Evolutionary conservation across 2,888 invertebrate genomes (phyloP).

Genomic region (Phyllotreta striolata): DNA sequence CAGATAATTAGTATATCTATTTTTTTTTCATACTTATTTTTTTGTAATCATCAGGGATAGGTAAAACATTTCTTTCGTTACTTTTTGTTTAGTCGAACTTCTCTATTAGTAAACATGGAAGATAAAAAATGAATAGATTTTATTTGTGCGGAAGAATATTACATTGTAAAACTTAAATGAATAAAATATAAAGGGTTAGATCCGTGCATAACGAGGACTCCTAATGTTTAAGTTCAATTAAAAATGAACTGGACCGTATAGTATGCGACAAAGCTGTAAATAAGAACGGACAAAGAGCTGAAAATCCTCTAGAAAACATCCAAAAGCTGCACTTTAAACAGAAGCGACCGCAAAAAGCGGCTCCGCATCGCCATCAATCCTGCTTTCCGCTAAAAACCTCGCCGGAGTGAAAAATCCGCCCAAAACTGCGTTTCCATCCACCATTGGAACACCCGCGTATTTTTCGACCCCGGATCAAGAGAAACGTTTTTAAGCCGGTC

Average conservation of each 20-base stretch:
- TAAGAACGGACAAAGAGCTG: slow-evolving; percentile 54
- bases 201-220: slow-evolving; percentile 16
- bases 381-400: slow-evolving; percentile 56
- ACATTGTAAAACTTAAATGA: neutral
- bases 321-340: slow-evolving; percentile 57
- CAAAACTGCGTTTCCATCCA: slow-evolving; percentile 60
- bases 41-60: too few relatives aligned
- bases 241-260: slow-evolving; percentile 46
- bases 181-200: slow-evolving; percentile 26
- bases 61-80: too few relatives aligned
- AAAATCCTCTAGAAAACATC: slow-evolving; percentile 56
- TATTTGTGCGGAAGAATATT: too few relatives aligned
- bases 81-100: too few relatives aligned
- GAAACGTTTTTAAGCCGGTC: slow-evolving; percentile 55
- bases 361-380: slow-evolving; percentile 53
- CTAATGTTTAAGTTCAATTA: slow-evolving; percentile 44
- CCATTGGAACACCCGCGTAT: slow-evolving; percentile 61
- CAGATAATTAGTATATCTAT: too few relatives aligned
- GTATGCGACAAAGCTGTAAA: slow-evolving; percentile 50
- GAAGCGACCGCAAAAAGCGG: slow-evolving; percentile 55
- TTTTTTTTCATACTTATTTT: too few relatives aligned
- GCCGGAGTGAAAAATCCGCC: slow-evolving; percentile 52
- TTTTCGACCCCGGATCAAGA: slow-evolving; percentile 59
- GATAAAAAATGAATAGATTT: too few relatives aligned
- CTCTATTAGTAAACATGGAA: too few relatives aligned